Evolutionary conservation across 2,113 vertebrate genomes (phyloP).

Genomic region (Emberiza fucata): DNA sequence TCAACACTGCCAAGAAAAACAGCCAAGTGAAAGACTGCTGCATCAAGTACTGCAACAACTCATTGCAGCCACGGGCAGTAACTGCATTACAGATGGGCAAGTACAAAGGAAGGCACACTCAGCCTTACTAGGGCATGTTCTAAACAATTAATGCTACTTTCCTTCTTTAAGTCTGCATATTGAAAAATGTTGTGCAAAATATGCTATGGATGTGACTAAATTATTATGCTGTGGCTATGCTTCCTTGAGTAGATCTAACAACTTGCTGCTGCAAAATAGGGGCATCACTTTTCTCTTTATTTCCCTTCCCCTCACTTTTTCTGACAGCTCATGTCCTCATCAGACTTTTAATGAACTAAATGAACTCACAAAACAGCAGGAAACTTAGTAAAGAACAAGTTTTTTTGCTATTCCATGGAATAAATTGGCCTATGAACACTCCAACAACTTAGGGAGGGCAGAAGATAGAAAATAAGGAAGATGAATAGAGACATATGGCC

Average conservation of each 20-base stretch:
- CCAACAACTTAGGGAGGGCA: background rate
- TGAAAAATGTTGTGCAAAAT: background rate
- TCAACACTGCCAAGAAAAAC: background rate
- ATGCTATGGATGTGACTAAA: background rate
- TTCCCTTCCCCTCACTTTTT: background rate
- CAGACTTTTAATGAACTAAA: background rate
- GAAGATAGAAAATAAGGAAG: background rate
- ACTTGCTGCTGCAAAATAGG: background rate
- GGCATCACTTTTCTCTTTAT: background rate
- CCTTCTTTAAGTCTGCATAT: background rate
- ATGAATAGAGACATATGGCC: accelerated
- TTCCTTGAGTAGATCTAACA: background rate
- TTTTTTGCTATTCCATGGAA: background rate
- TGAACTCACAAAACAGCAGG: background rate
- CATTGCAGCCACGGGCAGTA: accelerated
- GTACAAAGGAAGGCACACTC: accelerated
- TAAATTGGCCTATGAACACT: background rate
- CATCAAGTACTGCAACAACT: background rate
- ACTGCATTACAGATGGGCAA: background rate
- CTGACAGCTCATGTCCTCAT: background rate
- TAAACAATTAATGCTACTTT: background rate
- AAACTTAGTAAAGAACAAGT: background rate
- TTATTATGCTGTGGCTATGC: background rate
- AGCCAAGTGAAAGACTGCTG: background rate
- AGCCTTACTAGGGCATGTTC: background rate